These are phyloP conservation scores for Cryptotermes secundus DNA, from an alignment of 1,140 invertebrate genomes.

Conservation along the genomic window DNA sequence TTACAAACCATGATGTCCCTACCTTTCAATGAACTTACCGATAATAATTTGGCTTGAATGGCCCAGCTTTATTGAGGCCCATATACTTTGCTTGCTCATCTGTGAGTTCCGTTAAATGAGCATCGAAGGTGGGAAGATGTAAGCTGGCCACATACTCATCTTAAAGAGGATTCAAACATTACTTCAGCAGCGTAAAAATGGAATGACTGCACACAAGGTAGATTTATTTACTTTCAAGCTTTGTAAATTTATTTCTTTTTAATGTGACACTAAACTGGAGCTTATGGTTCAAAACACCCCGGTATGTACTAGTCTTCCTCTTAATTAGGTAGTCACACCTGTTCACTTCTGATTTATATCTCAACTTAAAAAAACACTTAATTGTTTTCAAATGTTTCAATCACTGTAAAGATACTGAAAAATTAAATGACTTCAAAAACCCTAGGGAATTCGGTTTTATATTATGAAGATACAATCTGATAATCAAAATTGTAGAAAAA, in stretches of 20 bases:
- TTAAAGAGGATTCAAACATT: slow-evolving; percentile 47
- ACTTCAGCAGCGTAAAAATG: background rate
- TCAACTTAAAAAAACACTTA: background rate
- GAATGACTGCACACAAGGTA: background rate
- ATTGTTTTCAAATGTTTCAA: background rate
- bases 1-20: background rate
- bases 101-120: slow-evolving; percentile 91
- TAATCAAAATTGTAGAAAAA: too few species aligned
- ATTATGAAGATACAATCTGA: background rate
- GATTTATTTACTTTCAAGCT: background rate
- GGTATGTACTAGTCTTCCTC: too few species aligned
- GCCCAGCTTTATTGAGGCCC: slow-evolving; percentile 95
- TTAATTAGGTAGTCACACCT: too few species aligned
- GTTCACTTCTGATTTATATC: background rate
- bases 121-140: slow-evolving; percentile 95
- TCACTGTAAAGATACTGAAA: background rate
- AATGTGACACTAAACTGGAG: too few species aligned
- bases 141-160: slow-evolving; percentile 97
- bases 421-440: background rate
- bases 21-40: slow-evolving; percentile 57
- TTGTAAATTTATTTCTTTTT: too few species aligned
- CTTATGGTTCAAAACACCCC: too few species aligned
- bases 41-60: slow-evolving; percentile 98
- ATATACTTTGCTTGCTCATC: slow-evolving; percentile 98
- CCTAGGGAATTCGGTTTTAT: background rate